These are phyloP conservation scores for Lampris incognitus DNA, from an alignment of 2,113 vertebrate species.

Conservation along the genomic window DNA sequence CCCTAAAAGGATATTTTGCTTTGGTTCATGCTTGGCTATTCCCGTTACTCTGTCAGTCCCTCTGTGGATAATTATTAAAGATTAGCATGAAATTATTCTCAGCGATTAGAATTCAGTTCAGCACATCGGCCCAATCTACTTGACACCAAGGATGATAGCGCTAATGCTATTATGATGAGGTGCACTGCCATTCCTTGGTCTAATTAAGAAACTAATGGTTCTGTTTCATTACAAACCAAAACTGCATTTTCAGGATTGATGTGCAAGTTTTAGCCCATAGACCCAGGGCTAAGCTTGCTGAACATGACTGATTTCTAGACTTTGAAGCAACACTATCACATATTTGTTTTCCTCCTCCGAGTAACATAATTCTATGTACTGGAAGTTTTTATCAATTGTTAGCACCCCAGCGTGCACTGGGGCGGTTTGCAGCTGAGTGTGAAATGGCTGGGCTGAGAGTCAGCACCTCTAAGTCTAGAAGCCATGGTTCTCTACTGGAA, in stretches of 20 bases:
- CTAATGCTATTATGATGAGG: slow-evolving; percentile 68
- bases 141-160: slow-evolving; percentile 57
- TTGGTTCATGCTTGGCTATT: slow-evolving; percentile 18
- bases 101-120: slow-evolving; percentile 55
- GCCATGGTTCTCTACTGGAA: too few species aligned
- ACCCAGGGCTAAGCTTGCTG: background rate
- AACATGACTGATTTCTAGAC: background rate
- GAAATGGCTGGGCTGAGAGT: too few species aligned
- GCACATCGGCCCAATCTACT: slow-evolving; percentile 49
- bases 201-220: slow-evolving; percentile 64
- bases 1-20: slow-evolving; percentile 6
- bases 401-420: too few species aligned
- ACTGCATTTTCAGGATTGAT: slow-evolving; percentile 39
- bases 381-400: slow-evolving; percentile 22
- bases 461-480: too few species aligned
- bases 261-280: slow-evolving; percentile 16
- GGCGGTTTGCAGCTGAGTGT: too few species aligned
- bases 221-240: slow-evolving; percentile 41
- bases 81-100: slow-evolving; percentile 69
- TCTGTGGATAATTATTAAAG: slow-evolving; percentile 54
- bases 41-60: slow-evolving; percentile 39
- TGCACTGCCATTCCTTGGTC: slow-evolving; percentile 66
- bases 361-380: too few species aligned
- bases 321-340: background rate
- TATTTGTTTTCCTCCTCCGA: background rate